Evolutionary conservation across 2,888 invertebrate genomes (phyloP).

Genomic region (Napeogenes sylphis): DNA sequence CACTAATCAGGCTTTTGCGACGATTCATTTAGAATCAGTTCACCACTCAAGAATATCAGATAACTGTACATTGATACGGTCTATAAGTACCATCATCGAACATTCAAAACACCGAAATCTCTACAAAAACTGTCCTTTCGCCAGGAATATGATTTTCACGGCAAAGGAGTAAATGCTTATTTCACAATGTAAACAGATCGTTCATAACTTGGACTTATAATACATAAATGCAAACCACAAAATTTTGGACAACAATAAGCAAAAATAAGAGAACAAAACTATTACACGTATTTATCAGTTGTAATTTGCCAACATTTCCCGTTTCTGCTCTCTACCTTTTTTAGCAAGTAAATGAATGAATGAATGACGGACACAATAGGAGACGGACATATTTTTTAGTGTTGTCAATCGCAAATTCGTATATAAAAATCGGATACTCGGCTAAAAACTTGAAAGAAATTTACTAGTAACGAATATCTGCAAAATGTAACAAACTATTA

Average conservation of each 20-base stretch:
- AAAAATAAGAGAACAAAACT: conserved; percentile 45
- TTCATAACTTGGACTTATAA: conserved; percentile 44
- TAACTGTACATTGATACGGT: conserved; percentile 58
- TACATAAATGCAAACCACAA: conserved; percentile 36
- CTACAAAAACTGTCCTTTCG: conserved; percentile 62
- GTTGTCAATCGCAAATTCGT: conserved; percentile 35
- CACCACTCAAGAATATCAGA: conserved; percentile 42
- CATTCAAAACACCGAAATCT: conserved; percentile 47
- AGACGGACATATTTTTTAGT: conserved; percentile 42
- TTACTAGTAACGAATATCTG: not conserved
- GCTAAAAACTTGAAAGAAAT: not conserved
- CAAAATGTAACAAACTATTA: not conserved
- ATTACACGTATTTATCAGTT: conserved; percentile 64
- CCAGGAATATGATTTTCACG: conserved; percentile 54
- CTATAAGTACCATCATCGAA: conserved; percentile 51
- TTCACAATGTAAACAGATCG: conserved; percentile 72
- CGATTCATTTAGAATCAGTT: conserved; percentile 39
- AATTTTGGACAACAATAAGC: conserved; percentile 23
- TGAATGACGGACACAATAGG: conserved; percentile 50
- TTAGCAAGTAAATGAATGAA: conserved; percentile 65
- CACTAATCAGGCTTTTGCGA: conserved; percentile 33
- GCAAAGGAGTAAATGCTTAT: conserved; percentile 46
- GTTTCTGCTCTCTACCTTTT: conserved; percentile 58
- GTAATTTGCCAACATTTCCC: conserved; percentile 73
- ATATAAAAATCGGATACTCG: conserved; percentile 34